A percentile compares a stretch with the other conserved stretches of the same genome.
phyloP scores from a whole-genome alignment of 2,888 invertebrate genomes.

The Pristionchus maxplancki region DNA sequence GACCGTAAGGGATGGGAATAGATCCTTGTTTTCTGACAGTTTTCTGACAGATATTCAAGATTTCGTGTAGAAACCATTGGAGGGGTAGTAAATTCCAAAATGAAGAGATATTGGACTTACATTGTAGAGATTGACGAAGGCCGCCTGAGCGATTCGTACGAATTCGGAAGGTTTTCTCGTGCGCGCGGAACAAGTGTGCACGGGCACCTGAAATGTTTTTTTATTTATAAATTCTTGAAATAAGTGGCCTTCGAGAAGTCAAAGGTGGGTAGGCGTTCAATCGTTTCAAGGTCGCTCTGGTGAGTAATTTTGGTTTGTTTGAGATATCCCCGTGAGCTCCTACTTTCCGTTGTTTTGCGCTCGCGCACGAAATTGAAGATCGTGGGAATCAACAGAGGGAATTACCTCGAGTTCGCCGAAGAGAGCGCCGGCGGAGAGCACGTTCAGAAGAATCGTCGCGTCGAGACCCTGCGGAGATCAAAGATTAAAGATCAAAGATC shows the following conservation, averaged over 20 bases:
- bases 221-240: background rate
- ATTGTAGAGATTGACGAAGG: slow-evolving; percentile 73
- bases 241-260: too few species aligned
- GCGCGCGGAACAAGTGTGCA: slow-evolving; percentile 72
- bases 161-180: slow-evolving; percentile 69
- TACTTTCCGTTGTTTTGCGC: too few species aligned
- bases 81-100: background rate
- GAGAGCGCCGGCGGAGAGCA: slow-evolving; percentile 66
- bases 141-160: slow-evolving; percentile 70
- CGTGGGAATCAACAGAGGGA: background rate
- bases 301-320: too few species aligned
- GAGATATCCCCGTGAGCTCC: too few species aligned
- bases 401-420: slow-evolving; percentile 72
- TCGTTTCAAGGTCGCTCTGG: too few species aligned
- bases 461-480: slow-evolving; percentile 33
- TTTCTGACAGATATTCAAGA: background rate
- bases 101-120: slow-evolving; percentile 60
- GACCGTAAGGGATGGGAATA: background rate
- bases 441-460: background rate
- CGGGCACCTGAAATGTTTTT: slow-evolving; percentile 39
- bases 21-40: background rate
- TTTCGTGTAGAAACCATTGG: too few species aligned
- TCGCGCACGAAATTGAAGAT: background rate
- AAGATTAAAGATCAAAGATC: too few species aligned
- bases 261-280: too few species aligned